A percentile compares a stretch with the other conserved stretches of the same genome.
Conservation (phyloP, 92 coral and sea anemone species). For the Zoanthus gigantus region DNA sequence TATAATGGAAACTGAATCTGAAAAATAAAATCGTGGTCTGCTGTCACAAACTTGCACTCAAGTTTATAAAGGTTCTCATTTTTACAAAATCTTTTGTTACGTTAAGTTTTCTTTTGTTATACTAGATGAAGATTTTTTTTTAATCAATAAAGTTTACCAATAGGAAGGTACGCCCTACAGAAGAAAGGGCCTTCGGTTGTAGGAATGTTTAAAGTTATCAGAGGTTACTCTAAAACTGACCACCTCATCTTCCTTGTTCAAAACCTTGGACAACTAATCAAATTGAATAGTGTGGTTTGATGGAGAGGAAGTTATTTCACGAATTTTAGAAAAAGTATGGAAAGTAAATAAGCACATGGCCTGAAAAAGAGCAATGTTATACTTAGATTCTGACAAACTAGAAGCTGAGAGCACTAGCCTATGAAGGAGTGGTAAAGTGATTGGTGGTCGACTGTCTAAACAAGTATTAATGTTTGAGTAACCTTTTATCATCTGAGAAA, state of each 20-base stretch:
- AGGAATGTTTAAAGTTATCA: slow-evolving; percentile 46
- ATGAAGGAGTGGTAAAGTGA: slow-evolving; percentile 61
- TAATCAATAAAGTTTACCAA: no score
- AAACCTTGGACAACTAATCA: background rate
- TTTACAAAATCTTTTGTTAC: no score
- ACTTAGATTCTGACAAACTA: background rate
- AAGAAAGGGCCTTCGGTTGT: slow-evolving; percentile 55
- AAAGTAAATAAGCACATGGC: background rate
- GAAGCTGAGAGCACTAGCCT: background rate
- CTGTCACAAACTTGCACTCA: no score
- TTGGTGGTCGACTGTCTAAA: slow-evolving; percentile 53
- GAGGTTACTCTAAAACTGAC: slow-evolving; percentile 4
- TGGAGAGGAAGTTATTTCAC: slow-evolving; percentile 2
- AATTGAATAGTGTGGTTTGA: background rate
- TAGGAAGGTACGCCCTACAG: no score
- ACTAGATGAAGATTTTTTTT: no score
- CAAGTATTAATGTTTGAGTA: slow-evolving; percentile 53
- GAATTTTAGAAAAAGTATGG: background rate
- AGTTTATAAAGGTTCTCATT: no score
- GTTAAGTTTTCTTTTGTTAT: no score
- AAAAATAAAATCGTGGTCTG: no score
- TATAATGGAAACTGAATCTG: no score
- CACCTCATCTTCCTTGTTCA: background rate
- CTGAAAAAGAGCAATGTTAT: slow-evolving; percentile 5
- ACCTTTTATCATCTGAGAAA: slow-evolving; percentile 54